These are phyloP conservation scores for Spea bombifrons DNA, from an alignment of 2,113 vertebrate genomes.

Conservation along the genomic window DNA sequence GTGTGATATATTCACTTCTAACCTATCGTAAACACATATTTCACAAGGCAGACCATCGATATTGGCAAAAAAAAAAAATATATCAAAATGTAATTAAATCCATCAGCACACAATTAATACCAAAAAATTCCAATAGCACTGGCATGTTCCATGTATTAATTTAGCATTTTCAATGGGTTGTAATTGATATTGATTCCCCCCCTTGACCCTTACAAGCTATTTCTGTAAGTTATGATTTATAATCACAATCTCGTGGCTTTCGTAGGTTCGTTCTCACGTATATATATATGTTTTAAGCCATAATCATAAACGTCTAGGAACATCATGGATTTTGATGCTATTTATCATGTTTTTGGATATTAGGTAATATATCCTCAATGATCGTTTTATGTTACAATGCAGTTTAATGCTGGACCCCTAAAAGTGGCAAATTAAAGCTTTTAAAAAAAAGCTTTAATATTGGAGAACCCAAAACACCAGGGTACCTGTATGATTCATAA, in stretches of 20 bases:
- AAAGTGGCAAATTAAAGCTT: too few species aligned
- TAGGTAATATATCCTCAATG: too few species aligned
- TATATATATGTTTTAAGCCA: too few species aligned
- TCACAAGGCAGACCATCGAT: conserved; percentile 39
- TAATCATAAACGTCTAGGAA: too few species aligned
- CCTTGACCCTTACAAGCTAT: conserved; percentile 41
- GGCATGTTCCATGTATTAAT: conserved; percentile 47
- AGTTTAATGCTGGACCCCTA: too few species aligned
- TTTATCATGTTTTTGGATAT: too few species aligned
- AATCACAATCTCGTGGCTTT: conserved; percentile 36
- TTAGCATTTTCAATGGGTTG: conserved; percentile 46
- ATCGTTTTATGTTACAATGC: too few species aligned
- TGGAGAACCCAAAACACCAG: too few species aligned
- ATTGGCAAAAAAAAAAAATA: conserved; percentile 39
- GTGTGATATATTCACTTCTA: conserved; percentile 29
- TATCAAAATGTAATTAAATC: conserved; percentile 48
- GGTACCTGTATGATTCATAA: too few species aligned
- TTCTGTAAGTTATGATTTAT: conserved; percentile 47
- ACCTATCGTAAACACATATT: conserved; percentile 44
- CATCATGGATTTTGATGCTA: too few species aligned
- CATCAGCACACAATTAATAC: conserved; percentile 48
- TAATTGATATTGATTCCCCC: conserved; percentile 48
- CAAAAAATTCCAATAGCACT: conserved; percentile 43
- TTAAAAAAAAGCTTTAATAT: too few species aligned
- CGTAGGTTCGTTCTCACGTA: conserved; percentile 5